These are phyloP conservation scores for Pachyuromys duprasi DNA, from an alignment of 2,797 vertebrate species.

Conservation along the genomic window DNA sequence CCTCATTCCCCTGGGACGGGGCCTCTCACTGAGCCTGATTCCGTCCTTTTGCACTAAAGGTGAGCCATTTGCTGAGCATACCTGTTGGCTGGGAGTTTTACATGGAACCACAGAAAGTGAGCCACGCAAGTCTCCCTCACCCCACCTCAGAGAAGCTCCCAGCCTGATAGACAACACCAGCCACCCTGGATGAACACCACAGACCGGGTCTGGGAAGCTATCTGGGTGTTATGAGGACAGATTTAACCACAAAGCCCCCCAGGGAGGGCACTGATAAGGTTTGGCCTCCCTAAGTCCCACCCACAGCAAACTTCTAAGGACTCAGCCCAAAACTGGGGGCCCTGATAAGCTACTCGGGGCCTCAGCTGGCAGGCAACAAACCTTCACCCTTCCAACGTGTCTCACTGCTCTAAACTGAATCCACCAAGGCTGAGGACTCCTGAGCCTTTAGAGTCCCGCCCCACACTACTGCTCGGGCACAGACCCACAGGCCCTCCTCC, in stretches of 20 bases:
- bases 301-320: background rate
- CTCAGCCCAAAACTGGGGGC: background rate
- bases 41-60: background rate
- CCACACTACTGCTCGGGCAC: accelerated
- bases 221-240: background rate
- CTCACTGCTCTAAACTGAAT: background rate
- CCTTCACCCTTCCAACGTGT: background rate
- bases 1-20: background rate
- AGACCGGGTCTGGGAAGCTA: background rate
- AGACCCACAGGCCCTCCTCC: background rate
- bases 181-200: accelerated
- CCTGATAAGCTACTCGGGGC: background rate
- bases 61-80: background rate
- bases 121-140: background rate
- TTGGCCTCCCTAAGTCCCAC: no score
- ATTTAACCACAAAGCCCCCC: background rate
- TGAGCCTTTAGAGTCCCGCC: background rate
- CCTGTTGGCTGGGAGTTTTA: background rate
- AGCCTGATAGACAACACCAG: background rate
- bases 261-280: background rate
- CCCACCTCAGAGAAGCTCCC: background rate
- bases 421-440: background rate
- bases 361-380: background rate
- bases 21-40: background rate
- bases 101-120: background rate